Evolutionary conservation across 1,140 invertebrate species (phyloP).

Genomic region (Orchestia grillus): DNA sequence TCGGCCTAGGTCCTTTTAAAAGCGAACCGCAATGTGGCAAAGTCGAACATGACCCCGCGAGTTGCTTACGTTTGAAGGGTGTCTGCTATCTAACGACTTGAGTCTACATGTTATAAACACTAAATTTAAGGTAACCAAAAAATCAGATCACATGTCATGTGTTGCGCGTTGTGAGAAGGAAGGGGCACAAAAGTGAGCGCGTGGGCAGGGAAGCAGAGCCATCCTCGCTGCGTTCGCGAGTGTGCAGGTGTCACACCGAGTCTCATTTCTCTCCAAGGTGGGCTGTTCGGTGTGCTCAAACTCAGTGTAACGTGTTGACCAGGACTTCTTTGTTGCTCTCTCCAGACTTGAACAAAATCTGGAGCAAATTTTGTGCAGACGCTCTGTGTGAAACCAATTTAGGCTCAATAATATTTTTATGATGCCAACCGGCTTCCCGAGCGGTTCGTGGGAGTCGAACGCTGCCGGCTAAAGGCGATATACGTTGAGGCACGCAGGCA

Average conservation of each 20-base stretch:
- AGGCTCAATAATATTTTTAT: background rate
- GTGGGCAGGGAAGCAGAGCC: background rate
- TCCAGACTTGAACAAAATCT: background rate
- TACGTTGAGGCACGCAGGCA: background rate
- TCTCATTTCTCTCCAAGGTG: background rate
- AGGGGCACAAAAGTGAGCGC: background rate
- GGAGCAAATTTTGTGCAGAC: background rate
- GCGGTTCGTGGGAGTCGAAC: background rate
- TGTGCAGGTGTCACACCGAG: background rate
- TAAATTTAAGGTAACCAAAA: background rate
- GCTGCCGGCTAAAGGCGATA: background rate
- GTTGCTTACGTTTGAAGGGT: background rate
- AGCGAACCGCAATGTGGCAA: background rate
- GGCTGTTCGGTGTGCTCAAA: background rate
- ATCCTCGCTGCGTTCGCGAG: background rate
- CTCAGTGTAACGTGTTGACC: background rate
- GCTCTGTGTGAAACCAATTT: background rate
- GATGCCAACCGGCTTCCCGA: background rate
- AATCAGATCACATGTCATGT: background rate
- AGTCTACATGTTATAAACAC: background rate
- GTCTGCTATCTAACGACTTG: background rate
- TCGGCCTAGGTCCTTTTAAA: background rate
- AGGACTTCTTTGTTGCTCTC: background rate
- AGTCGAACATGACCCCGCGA: background rate
- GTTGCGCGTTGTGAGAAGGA: background rate